Percentiles rank a stretch among this genome's conserved stretches.
Conservation (phyloP, 2,888 invertebrate species). For the Polyommatus icarus region DNA sequence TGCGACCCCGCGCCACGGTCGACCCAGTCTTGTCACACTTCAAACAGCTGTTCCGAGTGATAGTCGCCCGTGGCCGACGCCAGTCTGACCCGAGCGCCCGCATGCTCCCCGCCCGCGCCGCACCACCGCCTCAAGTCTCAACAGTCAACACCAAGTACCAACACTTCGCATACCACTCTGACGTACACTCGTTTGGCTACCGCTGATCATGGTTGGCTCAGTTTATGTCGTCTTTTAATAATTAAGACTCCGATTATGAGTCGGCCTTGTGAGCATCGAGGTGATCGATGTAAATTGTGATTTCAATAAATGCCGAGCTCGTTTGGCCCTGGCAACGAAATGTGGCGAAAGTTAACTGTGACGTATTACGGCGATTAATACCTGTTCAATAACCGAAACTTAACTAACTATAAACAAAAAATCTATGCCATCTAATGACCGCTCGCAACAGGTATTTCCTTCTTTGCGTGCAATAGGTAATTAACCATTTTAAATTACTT, state of each 20-base stretch:
- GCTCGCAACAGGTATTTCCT: slow-evolving; percentile 25
- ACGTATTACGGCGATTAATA: slow-evolving; percentile 54
- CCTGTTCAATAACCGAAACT: slow-evolving; percentile 47
- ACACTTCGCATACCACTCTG: slow-evolving; percentile 50
- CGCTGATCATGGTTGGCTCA: slow-evolving; percentile 38
- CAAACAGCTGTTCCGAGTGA: slow-evolving; percentile 66
- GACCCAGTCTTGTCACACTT: slow-evolving; percentile 41
- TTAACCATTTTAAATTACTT: slow-evolving; percentile 3
- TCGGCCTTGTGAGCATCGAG: slow-evolving; percentile 53
- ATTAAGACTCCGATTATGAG: slow-evolving; percentile 22
- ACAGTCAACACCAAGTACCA: slow-evolving; percentile 43
- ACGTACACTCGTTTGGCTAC: slow-evolving; percentile 51
- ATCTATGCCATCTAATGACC: slow-evolving; percentile 29
- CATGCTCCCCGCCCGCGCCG: slow-evolving; percentile 44
- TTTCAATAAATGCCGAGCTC: slow-evolving; percentile 52
- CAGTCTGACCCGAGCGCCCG: slow-evolving; percentile 50
- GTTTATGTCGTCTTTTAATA: slow-evolving; percentile 38
- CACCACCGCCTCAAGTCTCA: neutral
- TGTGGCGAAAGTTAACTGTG: slow-evolving; percentile 71
- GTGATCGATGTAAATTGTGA: slow-evolving; percentile 54
- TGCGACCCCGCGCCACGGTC: slow-evolving; percentile 45
- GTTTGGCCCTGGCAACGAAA: slow-evolving; percentile 67
- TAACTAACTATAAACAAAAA: slow-evolving; percentile 40
- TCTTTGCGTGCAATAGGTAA: slow-evolving; percentile 1
- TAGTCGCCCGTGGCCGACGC: slow-evolving; percentile 49